These are phyloP conservation scores for Corythaeola cristata DNA, from an alignment of 2,113 vertebrate genomes.

Conservation along the genomic window DNA sequence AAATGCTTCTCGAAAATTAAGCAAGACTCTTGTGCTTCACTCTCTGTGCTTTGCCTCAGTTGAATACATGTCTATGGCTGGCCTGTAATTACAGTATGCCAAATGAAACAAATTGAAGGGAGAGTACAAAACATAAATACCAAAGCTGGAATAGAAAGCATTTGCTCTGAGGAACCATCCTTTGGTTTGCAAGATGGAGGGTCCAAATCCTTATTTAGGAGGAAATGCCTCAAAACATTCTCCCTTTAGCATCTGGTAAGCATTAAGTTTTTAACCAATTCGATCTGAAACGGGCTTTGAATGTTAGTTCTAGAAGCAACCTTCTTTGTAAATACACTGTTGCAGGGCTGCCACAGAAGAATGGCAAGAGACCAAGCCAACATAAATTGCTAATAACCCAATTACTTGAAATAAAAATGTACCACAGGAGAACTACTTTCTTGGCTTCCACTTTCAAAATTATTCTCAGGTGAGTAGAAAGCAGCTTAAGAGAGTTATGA, in stretches of 20 bases:
- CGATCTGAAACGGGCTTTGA: neutral
- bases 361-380: neutral
- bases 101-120: conserved; percentile 14
- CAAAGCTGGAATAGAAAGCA: neutral
- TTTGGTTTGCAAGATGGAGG: neutral
- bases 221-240: neutral
- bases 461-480: neutral
- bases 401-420: neutral
- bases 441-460: neutral
- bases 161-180: neutral
- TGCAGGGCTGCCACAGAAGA: neutral
- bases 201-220: neutral
- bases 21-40: neutral
- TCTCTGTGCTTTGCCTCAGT: neutral
- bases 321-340: neutral
- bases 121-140: neutral
- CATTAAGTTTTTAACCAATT: neutral
- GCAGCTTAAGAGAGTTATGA: neutral
- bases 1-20: neutral
- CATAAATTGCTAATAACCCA: neutral
- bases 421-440: neutral
- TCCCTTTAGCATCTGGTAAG: neutral
- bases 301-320: neutral
- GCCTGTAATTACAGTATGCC: neutral
- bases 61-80: neutral